Percentiles rank a stretch among this genome's conserved stretches.
These are phyloP conservation scores for Seladonia tumulorum DNA, from an alignment of 2,888 invertebrate genomes.

Conservation along the genomic window DNA sequence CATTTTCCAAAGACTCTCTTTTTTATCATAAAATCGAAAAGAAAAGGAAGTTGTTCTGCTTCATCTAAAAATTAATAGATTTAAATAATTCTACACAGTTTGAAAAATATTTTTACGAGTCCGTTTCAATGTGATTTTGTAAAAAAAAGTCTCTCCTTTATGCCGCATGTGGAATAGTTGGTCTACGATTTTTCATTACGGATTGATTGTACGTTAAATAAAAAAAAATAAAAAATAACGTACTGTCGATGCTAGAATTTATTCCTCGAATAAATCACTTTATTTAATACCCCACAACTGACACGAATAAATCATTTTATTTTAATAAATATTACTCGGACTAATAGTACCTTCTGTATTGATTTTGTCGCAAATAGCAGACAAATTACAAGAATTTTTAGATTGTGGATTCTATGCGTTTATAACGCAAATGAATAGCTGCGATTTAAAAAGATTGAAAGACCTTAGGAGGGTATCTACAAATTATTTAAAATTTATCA, in stretches of 20 bases:
- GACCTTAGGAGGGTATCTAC: too few relatives aligned
- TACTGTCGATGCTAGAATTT: background rate
- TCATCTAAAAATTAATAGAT: background rate
- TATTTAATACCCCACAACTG: background rate
- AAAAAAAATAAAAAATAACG: too few relatives aligned
- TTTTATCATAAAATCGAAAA: background rate
- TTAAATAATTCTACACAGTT: background rate
- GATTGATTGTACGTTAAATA: too few relatives aligned
- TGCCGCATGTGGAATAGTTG: background rate
- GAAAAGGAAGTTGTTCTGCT: background rate
- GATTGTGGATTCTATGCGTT: too few relatives aligned
- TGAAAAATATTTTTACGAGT: background rate
- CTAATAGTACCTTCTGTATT: background rate
- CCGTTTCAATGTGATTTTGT: background rate
- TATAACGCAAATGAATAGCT: too few relatives aligned
- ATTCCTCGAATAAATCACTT: background rate
- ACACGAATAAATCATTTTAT: background rate
- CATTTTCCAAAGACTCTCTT: background rate
- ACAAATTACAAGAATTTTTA: too few relatives aligned
- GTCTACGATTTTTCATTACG: background rate
- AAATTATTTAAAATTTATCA: too few relatives aligned
- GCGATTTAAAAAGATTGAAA: too few relatives aligned
- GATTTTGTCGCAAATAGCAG: background rate
- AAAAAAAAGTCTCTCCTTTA: background rate
- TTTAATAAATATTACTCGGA: background rate